Evolutionary conservation across 2,888 invertebrate genomes (phyloP).

Genomic region (Dolichopus griseipennis): DNA sequence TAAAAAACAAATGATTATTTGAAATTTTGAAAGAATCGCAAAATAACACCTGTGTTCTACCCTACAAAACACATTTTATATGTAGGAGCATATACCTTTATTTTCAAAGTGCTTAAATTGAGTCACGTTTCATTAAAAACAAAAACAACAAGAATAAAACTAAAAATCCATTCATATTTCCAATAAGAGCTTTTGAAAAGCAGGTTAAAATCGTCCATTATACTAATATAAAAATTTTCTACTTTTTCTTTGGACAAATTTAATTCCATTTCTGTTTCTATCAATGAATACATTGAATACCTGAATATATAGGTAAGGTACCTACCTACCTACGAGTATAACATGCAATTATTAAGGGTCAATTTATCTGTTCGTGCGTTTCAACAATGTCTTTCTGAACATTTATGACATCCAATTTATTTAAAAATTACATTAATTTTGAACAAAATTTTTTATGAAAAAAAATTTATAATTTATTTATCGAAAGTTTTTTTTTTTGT

Average conservation of each 20-base stretch:
- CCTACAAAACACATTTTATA: background rate
- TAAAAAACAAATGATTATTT: too few relatives aligned
- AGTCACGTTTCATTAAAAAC: background rate
- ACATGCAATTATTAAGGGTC: background rate
- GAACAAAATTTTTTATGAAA: too few relatives aligned
- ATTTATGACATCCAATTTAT: slow-evolving; percentile 3
- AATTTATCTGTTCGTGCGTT: slow-evolving; percentile 1
- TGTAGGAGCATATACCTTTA: background rate
- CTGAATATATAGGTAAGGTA: too few relatives aligned
- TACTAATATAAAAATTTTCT: background rate
- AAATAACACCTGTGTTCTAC: background rate
- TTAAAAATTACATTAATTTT: background rate
- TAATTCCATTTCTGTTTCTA: too few relatives aligned
- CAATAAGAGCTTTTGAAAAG: background rate
- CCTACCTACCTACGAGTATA: background rate
- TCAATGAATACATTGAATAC: too few relatives aligned
- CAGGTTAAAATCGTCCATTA: background rate
- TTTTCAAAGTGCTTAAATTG: background rate
- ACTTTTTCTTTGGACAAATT: too few relatives aligned
- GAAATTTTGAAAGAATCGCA: too few relatives aligned
- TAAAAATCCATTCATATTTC: background rate
- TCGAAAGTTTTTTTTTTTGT: too few relatives aligned
- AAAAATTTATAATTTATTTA: too few relatives aligned
- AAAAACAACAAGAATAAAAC: background rate
- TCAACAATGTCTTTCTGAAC: background rate